A percentile compares a stretch with the other conserved stretches of the same genome.
Evolutionary conservation across 2,888 invertebrate species (phyloP).

Genomic region (Ormyrus thymus): DNA sequence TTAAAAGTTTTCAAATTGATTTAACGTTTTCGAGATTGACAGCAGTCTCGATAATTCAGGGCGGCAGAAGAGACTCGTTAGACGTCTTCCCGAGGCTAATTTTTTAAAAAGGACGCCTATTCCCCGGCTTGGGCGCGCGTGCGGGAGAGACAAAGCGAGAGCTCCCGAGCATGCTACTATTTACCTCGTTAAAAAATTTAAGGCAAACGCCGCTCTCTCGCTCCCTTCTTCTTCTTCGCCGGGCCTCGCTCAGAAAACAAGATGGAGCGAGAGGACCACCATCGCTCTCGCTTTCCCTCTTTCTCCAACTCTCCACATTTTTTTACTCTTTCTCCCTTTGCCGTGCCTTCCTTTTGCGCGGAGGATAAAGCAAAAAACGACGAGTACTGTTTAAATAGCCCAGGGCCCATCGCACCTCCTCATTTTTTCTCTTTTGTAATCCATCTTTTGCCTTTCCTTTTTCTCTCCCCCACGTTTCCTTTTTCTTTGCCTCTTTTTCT

Average conservation of each 20-base stretch:
- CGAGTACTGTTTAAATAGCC: slow-evolving; percentile 52
- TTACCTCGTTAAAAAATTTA: slow-evolving; percentile 55
- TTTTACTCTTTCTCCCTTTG: background rate
- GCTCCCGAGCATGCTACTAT: slow-evolving; percentile 31
- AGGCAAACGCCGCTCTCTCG: slow-evolving; percentile 34
- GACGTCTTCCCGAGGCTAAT: slow-evolving; percentile 59
- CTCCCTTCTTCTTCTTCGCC: slow-evolving; percentile 24
- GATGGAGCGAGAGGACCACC: background rate
- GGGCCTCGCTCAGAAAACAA: background rate
- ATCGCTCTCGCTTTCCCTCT: slow-evolving; percentile 15
- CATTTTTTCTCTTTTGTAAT: slow-evolving; percentile 57
- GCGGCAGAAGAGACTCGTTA: slow-evolving; percentile 27
- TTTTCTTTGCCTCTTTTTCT: slow-evolving; percentile 20
- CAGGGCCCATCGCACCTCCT: slow-evolving; percentile 52
- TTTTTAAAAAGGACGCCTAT: slow-evolving; percentile 54
- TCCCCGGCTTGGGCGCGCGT: slow-evolving; percentile 18
- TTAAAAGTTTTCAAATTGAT: too few species aligned
- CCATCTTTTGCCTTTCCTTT: slow-evolving; percentile 41
- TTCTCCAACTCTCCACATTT: background rate
- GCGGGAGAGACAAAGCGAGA: slow-evolving; percentile 9
- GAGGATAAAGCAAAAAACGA: slow-evolving; percentile 25
- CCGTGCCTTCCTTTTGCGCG: background rate
- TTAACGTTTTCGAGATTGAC: too few species aligned
- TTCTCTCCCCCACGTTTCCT: slow-evolving; percentile 26
- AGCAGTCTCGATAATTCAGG: too few species aligned